Evolutionary conservation across 2,888 invertebrate species (phyloP).

Genomic region (Liopterus haemorrhoidalis): DNA sequence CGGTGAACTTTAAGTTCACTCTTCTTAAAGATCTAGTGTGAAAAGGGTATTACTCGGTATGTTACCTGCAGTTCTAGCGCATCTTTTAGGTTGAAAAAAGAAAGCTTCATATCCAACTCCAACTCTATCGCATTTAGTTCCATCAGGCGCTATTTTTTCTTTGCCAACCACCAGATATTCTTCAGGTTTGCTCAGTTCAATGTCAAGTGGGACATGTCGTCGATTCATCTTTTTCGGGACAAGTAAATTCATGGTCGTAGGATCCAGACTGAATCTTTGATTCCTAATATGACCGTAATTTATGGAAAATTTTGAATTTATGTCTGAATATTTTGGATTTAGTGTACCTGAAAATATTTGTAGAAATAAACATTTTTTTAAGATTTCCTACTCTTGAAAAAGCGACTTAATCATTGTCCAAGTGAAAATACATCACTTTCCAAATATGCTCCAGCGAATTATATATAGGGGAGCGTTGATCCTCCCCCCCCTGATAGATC

Average conservation of each 20-base stretch:
- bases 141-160: constrained; percentile 42
- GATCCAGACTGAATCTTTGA: constrained; percentile 8
- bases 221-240: constrained; percentile 2
- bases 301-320: neutral
- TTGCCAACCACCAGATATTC: constrained; percentile 47
- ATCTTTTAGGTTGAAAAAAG: constrained; percentile 46
- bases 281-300: constrained; percentile 7
- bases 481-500: no score
- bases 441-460: no score
- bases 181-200: constrained; percentile 31
- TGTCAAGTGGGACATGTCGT: constrained; percentile 17
- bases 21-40: no score
- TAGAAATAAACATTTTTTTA: no score
- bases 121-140: constrained; percentile 48
- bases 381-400: no score
- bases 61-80: no score
- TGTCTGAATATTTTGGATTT: constrained; percentile 10
- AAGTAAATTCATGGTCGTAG: constrained; percentile 8
- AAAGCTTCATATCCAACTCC: constrained; percentile 51
- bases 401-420: no score
- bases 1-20: no score
- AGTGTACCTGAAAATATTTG: no score
- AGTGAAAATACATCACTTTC: no score
- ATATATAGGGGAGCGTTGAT: no score
- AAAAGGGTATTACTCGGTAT: no score